Conservation (phyloP, 2,113 vertebrate genomes). For the Dicrurus megarhynchus region DNA sequence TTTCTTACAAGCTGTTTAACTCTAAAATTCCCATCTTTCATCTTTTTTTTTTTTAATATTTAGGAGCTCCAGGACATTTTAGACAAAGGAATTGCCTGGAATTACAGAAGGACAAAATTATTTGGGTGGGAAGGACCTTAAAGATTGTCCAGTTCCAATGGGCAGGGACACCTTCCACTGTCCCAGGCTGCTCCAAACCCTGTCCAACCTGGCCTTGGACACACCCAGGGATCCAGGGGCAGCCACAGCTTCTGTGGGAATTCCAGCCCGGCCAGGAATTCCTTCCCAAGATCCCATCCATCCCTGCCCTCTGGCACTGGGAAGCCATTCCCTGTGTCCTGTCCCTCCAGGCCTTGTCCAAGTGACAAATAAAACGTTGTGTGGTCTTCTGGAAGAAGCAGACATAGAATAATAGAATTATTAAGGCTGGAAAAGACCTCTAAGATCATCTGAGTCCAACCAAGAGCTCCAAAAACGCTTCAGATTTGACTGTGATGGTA, state of each 20-base stretch:
- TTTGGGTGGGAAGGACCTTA: neutral
- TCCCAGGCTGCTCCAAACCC: neutral
- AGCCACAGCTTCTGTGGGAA: neutral
- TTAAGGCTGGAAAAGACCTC: neutral
- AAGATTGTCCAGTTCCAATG: neutral
- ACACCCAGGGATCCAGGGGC: neutral
- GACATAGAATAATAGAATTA: fast-evolving
- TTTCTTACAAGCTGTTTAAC: neutral
- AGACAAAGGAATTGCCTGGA: neutral
- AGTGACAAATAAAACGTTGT: fast-evolving
- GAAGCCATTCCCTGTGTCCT: neutral
- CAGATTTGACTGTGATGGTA: neutral
- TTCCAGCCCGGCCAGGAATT: neutral
- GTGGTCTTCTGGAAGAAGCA: neutral
- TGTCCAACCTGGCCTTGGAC: neutral
- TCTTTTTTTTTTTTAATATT: neutral
- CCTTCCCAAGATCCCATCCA: neutral
- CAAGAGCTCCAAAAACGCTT: fast-evolving
- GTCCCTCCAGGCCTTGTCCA: fast-evolving
- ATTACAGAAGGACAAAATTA: neutral
- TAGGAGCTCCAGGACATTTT: neutral
- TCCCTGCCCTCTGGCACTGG: neutral
- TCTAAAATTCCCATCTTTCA: neutral
- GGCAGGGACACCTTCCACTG: fast-evolving
- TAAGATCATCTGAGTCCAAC: neutral